A percentile compares a stretch with the other conserved stretches of the same genome.
phyloP scores from a whole-genome alignment of 2,797 vertebrate genomes.

The Sebastes paucispinis region DNA sequence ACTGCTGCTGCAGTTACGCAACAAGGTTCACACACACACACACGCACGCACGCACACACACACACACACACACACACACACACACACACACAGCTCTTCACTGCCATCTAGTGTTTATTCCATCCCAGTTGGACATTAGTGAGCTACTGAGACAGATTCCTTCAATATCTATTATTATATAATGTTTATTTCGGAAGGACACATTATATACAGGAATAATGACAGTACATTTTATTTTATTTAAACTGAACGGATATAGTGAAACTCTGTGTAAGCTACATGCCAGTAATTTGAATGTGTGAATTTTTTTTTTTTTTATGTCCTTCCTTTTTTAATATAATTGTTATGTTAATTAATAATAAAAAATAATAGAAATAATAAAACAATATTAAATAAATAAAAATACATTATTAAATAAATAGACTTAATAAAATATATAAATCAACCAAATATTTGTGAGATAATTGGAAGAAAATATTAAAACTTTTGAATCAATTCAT shows the following conservation, averaged over 20 bases:
- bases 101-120: conserved; percentile 49
- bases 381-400: not conserved
- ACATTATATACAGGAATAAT: not conserved
- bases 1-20: conserved; percentile 74
- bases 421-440: not conserved
- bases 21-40: conserved; percentile 61
- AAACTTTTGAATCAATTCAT: not conserved
- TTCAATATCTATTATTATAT: not conserved
- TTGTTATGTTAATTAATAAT: not conserved
- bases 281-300: not conserved
- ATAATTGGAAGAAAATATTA: too few relatives aligned
- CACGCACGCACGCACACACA: not conserved
- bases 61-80: not conserved
- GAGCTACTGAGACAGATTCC: not conserved
- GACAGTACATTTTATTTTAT: not conserved
- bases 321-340: not conserved
- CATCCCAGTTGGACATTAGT: not conserved
- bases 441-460: not conserved
- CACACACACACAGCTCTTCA: not conserved
- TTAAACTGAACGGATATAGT: not conserved
- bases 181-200: not conserved
- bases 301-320: not conserved
- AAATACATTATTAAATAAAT: not conserved
- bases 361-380: too few relatives aligned
- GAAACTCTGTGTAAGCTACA: not conserved